Base-by-base conservation (phyloP, 2,113 vertebrate species). In the Cynocephalus volans region DNA sequence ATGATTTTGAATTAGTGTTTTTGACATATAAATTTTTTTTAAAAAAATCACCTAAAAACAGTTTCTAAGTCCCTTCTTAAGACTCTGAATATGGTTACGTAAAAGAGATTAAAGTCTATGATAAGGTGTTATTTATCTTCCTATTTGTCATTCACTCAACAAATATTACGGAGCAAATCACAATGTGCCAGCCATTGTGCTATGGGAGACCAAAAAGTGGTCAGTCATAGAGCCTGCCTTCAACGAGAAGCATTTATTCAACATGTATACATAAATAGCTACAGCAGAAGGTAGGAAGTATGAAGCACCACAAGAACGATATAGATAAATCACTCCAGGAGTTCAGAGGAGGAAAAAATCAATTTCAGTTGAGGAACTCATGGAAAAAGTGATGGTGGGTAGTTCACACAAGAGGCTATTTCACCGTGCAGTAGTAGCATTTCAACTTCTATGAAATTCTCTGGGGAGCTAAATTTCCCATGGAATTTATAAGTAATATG, bases 1-100 rank as follows among this genome's bases (percentile, higher is more conserved):
- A 67, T 94, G 45, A 93, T 88, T 95, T 77, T 83, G 14, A 84
- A 52, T 86, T 95, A n/a, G 11, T 85, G 5, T 69, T 97, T 73
- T 88, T 18, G 24, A 91, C 8, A 93, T 62, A 96, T 88, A 64
- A 41, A 41, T 41, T 41, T 41, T 41, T 41, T 41, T 41, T n/a
- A n/a, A n/a, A n/a, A n/a, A 41, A 41, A 41, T 41, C 41, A 52
- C 73, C 77, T 75, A 81, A 87, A 56, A 91, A 56, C 17, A 87
- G 19, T 50, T 90, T 84, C 56, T 92, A n/a, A 76, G 18, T 50
- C 23, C 24, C 67, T 87, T 52, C 19, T 81, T 31, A 84, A 91
- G 28, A 85, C 67, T 72, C 52, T 77, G 67, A 93, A 70, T 85
- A 76, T 82, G 26, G 90, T 41, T 33, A 31, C 5, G 84, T 67